Evolutionary conservation across 2,113 vertebrate species (phyloP), one percentile per base, ranked within the genome.

Genomic region (Syrmaticus mikado): DNA sequence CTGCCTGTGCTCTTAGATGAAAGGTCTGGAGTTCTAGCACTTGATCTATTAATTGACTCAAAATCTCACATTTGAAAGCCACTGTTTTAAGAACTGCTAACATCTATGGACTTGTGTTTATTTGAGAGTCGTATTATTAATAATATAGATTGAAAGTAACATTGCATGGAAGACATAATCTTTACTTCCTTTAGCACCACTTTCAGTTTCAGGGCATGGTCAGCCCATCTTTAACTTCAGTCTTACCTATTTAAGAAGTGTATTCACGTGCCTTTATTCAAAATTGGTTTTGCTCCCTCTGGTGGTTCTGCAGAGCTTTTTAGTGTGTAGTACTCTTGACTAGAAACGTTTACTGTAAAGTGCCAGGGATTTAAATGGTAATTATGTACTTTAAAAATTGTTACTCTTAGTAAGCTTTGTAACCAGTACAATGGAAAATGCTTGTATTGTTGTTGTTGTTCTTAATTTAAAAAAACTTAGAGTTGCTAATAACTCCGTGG

Each of bases 351-450:
- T 24, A 5, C 52, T 36, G 61, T 43, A 34, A 77, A 89, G 34
- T 53, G 40, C 41, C 15, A 40, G 16, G 36, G 32, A 18, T 68
- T 40, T 57, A 15, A 4, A 0, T 55, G 13, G 40, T 60, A 7
- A 41, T 66, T 76, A 45, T 2, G 8, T 32, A 6, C 32, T 71
- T 70, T 8, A 58, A 60, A 85, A 8, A 16, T 50, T 18, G 8
- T 62, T 64, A 22, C 28, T 48, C 4, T 0, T 52, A 22, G 32
- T 38, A 22, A 4, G 11, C 24, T 82, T 82, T 71, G 45, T 6
- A 57, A 21, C 65, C 1, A 0, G 3, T 45, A 1, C 1, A 1
- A 36, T 87, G 6, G 32, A 61, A 30, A 60, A 46, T 75, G 12
- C 5, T 87, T 25, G 14, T 6, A 5, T 14, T 50, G 11, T 87